Evolutionary conservation across 1,140 invertebrate genomes (phyloP).

Genomic region (Drosophila guanche): DNA sequence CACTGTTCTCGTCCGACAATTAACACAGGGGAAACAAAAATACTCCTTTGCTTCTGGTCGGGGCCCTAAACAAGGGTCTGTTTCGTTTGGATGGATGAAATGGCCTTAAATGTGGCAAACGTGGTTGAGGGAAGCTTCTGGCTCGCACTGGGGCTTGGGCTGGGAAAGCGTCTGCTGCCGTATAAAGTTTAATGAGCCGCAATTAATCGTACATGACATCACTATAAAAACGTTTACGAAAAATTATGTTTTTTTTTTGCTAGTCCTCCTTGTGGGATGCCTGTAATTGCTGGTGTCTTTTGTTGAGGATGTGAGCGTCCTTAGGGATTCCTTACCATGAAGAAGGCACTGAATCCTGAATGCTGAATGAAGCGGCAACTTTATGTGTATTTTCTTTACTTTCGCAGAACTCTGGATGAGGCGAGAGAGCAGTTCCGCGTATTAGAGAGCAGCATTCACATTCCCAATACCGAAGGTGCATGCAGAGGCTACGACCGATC

Average conservation of each 20-base stretch:
- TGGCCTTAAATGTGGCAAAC: slow-evolving; percentile 3
- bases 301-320: slow-evolving; percentile 27
- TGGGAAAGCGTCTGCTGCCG: slow-evolving; percentile 66
- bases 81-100: slow-evolving; percentile 41
- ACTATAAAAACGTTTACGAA: slow-evolving; percentile 79
- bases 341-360: neutral
- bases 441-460: no score
- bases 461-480: no score
- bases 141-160: slow-evolving; percentile 21
- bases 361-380: slow-evolving; percentile 5
- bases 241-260: slow-evolving; percentile 61
- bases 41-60: slow-evolving; percentile 35
- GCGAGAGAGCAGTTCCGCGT: neutral
- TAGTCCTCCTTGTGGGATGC: slow-evolving; percentile 10
- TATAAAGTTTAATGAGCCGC: slow-evolving; percentile 78
- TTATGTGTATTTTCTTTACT: slow-evolving; percentile 11
- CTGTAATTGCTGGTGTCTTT: slow-evolving; percentile 53
- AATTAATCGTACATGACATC: slow-evolving; percentile 80
- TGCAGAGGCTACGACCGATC: slow-evolving; percentile 37
- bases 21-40: slow-evolving; percentile 42
- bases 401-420: no score
- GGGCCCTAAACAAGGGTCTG: slow-evolving; percentile 38
- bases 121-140: neutral
- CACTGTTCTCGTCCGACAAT: slow-evolving; percentile 27
- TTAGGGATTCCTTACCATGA: slow-evolving; percentile 10